Base-by-base conservation (phyloP, 2,113 vertebrate species). In the Narcine bancroftii region DNA sequence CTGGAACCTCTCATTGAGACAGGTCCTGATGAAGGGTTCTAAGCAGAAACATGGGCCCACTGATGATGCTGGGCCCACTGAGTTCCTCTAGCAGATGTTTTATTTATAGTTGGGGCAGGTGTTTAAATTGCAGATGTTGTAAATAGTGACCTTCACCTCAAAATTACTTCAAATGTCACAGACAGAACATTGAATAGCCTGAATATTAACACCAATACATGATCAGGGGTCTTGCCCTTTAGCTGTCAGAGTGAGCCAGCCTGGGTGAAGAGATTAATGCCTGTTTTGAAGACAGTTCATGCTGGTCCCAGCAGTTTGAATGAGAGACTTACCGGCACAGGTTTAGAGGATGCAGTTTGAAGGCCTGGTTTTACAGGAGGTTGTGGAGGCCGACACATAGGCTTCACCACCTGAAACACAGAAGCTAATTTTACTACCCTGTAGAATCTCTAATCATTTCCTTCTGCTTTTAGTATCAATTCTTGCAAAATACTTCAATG, bases 341-440 rank as follows among this genome's bases (percentile, higher is more conserved):
- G 95, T 92, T 94, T 95, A 93, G 95, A 93, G n/a, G 93, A 92
- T 53, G 93, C 92, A 1, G 60, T 93, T 92, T 24, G 45, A 24
- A 93, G 56, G 65, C 93, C 93, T 9, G 96, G 95, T 93, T 96
- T 96, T 26, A 93, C 93, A 33, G 96, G 95, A 93, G 95, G 95
- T 92, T 96, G 92, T 7, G 95, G 95, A 76, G 95, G 95, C 87
- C 92, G 92, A 0, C 45, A 94, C 92, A 94, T 95, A 92, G 94
- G 93, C 92, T 94, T 95, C 26, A 76, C 92, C 47, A 93, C 92
- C 95, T 95, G 76, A 69, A 33, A 92, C 77, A 92, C 36, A 36
- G 92, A 60, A 89, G 92, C 10, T 29, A 42, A 45, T 47, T 71
- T 66, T 92, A 36, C 26, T 36, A 42, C 24, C 15, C 7, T 66